Evolutionary conservation across 2,797 vertebrate genomes (phyloP), one percentile per base, ranked within the genome.

Genomic region (Helostoma temminkii): DNA sequence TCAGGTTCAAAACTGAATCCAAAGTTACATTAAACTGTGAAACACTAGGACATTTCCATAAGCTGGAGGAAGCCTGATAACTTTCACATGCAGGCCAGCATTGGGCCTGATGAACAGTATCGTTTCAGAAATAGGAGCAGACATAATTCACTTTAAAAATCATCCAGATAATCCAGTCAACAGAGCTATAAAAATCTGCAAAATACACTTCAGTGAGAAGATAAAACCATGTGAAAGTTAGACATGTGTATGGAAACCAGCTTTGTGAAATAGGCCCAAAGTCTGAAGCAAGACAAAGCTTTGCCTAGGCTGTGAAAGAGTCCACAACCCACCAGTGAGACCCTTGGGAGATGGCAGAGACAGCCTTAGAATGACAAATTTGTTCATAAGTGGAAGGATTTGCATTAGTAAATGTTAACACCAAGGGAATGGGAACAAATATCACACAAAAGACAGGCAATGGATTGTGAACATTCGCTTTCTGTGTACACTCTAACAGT

Each of bases 211-310:
- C 56, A 64, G 46, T 36, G 56, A 52, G 80, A 76, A 59, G 48
- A 71, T 78, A 76, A 47, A 81, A 68, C 62, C 90, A 92, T 91
- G 92, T 93, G 92, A 93, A 93, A 92, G 91, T 93, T 88, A 78
- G 59, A 78, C 74, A 75, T 73, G 32, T 66, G 62, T 78, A 71
- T 80, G 76, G 54, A 78, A 88, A 89, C 87, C 90, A 92, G 92
- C 89, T 93, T 89, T 89, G 82, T 92, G 87, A 91, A 92, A 90
- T 82, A 86, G 72, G 80, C 84, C 85, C 84, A 57, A 89, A 86
- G 55, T 83, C 78, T 82, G 92, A 87, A 93, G 87, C 90, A 89
- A 89, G 71, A 77, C 87, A 92, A 89, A 93, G 84, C 82, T 18
- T 90, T 93, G 87, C 89, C 87, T 83, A 81, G 85, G 81, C 86